Evolutionary conservation across 2,797 vertebrate genomes (phyloP).

Genomic region (Ammospiza maritima): DNA sequence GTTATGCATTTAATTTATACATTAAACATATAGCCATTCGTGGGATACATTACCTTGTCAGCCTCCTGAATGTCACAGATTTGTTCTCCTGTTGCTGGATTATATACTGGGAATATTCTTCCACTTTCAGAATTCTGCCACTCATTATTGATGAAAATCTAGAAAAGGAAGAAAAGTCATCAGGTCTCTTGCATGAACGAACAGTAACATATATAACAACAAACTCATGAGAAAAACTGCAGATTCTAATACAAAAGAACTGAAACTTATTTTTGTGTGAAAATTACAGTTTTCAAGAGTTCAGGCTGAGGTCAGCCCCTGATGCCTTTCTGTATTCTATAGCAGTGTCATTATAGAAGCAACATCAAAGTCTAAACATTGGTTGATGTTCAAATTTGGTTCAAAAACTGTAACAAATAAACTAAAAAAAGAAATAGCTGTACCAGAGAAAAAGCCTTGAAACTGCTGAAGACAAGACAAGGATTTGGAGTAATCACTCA

Average conservation of each 20-base stretch:
- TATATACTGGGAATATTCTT: slow-evolving; percentile 88
- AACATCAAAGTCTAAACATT: not conserved
- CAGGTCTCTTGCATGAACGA: not conserved
- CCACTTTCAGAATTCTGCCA: slow-evolving; percentile 97
- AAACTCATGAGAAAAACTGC: not conserved
- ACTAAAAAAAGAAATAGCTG: not conserved
- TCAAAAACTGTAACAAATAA: not conserved
- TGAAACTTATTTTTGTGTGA: not conserved
- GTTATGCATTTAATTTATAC: not conserved
- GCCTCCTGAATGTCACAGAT: slow-evolving; percentile 97
- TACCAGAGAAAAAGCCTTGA: slow-evolving; percentile 28
- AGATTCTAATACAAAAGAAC: not conserved
- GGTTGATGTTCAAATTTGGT: slow-evolving; percentile 8
- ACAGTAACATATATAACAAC: not conserved
- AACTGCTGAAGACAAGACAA: slow-evolving; percentile 35
- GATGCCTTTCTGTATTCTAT: not conserved
- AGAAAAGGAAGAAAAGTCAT: slow-evolving; percentile 30
- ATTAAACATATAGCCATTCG: not conserved
- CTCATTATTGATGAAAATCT: slow-evolving; percentile 99
- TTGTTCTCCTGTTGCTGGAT: slow-evolving; percentile 95
- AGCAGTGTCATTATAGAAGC: not conserved
- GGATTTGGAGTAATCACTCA: slow-evolving; percentile 39
- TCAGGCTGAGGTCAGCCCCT: not conserved
- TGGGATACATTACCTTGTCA: slow-evolving; percentile 85
- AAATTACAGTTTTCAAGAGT: not conserved